Base-by-base conservation (phyloP, 2,113 vertebrate species). In the Rynchops niger region DNA sequence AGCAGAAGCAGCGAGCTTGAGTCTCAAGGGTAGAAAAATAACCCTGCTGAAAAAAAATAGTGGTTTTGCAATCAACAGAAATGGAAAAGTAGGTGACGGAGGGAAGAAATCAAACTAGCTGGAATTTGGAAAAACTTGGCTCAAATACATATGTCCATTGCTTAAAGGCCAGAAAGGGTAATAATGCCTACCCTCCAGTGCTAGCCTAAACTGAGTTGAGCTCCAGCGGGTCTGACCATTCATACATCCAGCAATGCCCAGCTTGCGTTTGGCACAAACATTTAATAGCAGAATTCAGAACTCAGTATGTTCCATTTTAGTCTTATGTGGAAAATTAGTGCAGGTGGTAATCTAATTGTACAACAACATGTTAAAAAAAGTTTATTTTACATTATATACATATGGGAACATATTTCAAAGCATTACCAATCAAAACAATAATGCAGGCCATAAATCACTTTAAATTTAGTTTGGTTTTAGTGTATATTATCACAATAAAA, bases 381-480 rank as follows among this genome's bases (percentile, higher is more conserved):
- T 98, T 98, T 98, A 98, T 98, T 98, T 98, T 98, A 98, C 98
- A 98, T 86, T 98, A 98, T 98, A 91, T 98, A 98, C 98, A 98
- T 92, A 96, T 94, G 97, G 93, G 86, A 98, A 98, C 97, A 97
- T 98, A 97, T 98, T 97, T 98, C 97, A 98, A 98, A 98, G 94
- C 93, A 98, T 97, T 96, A 97, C 96, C 95, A 96, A 97, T 97
- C 97, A 98, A 97, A 96, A 96, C 97, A 98, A 97, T 94, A 98
- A 97, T n/a, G 94, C 98, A 98, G 97, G 98, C 92, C 97, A 98
- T 96, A 98, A 97, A 98, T 97, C 98, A 98, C 96, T 95, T 97
- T 96, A 95, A 97, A 98, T 97, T 98, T 97, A 97, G 96, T 98
- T 98, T 97, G 93, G 91, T 97, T 97, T 98, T 98, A 98, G 97